Percentiles rank a stretch among this genome's conserved stretches.
phyloP scores from a whole-genome alignment of 2,888 invertebrate genomes.

The Ecliptopera silaceata region DNA sequence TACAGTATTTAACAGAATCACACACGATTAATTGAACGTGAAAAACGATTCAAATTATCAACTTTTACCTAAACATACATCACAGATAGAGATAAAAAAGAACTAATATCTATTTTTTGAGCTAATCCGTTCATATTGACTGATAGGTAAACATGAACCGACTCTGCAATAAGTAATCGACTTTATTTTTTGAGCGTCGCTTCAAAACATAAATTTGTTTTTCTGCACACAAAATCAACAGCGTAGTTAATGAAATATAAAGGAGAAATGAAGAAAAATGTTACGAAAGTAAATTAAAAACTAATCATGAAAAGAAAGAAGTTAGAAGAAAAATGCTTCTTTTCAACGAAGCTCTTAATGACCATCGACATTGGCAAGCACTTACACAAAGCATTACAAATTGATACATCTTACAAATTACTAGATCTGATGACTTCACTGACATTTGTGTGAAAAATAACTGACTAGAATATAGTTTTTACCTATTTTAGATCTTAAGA shows the following conservation, averaged over 20 bases:
- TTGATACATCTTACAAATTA: conserved; percentile 72
- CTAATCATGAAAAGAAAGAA: conserved; percentile 36
- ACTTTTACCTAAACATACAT: conserved; percentile 81
- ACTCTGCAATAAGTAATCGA: conserved; percentile 36
- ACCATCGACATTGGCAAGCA: conserved; percentile 68
- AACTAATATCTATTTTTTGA: conserved; percentile 46
- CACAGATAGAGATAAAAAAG: conserved; percentile 78
- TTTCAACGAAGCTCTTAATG: conserved; percentile 23
- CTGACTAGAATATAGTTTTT: conserved; percentile 68
- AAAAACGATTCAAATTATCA: conserved; percentile 70
- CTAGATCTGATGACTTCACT: conserved; percentile 78
- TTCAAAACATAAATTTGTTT: conserved; percentile 71
- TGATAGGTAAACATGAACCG: conserved; percentile 19
- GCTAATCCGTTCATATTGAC: conserved; percentile 29
- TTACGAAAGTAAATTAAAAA: conserved; percentile 41
- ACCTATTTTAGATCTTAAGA: conserved; percentile 47
- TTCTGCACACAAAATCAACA: conserved; percentile 59
- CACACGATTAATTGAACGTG: conserved; percentile 64
- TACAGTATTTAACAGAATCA: conserved; percentile 61
- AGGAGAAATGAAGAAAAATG: conserved; percentile 53
- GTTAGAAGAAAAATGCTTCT: conserved; percentile 29
- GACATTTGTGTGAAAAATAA: conserved; percentile 72
- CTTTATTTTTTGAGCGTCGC: conserved; percentile 50
- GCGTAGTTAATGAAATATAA: conserved; percentile 55
- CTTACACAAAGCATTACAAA: conserved; percentile 63